Percentiles rank a stretch among this genome's conserved stretches.
Conservation (phyloP, 2,888 invertebrate genomes). For the Callyntrura guangdongensis region DNA sequence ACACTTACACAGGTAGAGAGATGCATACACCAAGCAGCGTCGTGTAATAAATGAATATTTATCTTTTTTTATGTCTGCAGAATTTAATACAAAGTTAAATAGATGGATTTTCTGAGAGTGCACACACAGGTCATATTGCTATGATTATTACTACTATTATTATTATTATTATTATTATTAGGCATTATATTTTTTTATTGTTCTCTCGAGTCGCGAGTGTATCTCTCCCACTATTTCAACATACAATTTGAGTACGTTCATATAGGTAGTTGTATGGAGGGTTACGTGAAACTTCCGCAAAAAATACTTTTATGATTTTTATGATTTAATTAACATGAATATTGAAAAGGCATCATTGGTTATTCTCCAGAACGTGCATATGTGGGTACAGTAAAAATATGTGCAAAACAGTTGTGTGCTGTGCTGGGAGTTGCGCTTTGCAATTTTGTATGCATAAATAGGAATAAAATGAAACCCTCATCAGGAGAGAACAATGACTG, state of each 20-base stretch:
- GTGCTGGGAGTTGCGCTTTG: conserved; percentile 17
- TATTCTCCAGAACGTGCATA: conserved; percentile 8
- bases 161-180: neutral
- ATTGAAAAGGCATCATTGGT: conserved; percentile 38
- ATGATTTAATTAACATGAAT: conserved; percentile 56
- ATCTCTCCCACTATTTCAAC: neutral
- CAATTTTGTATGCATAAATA: conserved; percentile 57
- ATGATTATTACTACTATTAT: conserved; percentile 12
- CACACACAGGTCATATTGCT: conserved; percentile 18
- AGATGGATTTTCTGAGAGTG: conserved; percentile 42
- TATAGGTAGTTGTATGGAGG: neutral
- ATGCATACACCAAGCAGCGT: neutral
- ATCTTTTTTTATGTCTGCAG: conserved; percentile 47
- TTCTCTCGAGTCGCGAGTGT: no score
- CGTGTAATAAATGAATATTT: conserved; percentile 50
- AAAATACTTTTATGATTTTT: conserved; percentile 38
- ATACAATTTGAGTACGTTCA: neutral
- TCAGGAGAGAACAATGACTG: conserved; percentile 21
- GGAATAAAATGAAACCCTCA: conserved; percentile 15
- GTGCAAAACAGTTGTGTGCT: conserved; percentile 33
- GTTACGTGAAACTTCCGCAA: conserved; percentile 42
- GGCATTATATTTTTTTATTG: no score
- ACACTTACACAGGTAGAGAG: neutral
- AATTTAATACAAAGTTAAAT: conserved; percentile 55
- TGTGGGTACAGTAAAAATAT: neutral